These are phyloP conservation scores for Anguilla obscura DNA, from an alignment of 2,797 vertebrate species.

Conservation along the genomic window DNA sequence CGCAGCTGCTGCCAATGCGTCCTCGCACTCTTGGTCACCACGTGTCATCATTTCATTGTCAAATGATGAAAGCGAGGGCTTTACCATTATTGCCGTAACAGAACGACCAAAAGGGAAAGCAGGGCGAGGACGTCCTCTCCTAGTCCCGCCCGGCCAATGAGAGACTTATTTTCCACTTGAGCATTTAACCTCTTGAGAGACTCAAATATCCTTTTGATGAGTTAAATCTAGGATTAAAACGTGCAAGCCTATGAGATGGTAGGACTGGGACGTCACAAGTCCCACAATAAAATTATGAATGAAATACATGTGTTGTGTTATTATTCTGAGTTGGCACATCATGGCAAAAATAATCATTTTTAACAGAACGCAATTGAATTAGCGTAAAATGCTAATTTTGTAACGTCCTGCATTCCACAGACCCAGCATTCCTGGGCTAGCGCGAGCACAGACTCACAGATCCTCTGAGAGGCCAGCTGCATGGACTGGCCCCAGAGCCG, in stretches of 20 bases:
- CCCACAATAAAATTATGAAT: too few species aligned
- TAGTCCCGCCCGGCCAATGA: neutral
- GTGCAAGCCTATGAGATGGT: neutral
- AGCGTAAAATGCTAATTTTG: too few species aligned
- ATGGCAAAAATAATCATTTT: too few species aligned
- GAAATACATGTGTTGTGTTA: too few species aligned
- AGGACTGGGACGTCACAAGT: too few species aligned
- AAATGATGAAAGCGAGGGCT: neutral
- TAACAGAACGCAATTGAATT: too few species aligned
- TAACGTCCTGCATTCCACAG: too few species aligned
- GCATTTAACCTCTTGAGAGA: neutral
- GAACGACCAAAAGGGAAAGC: neutral
- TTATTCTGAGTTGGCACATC: too few species aligned
- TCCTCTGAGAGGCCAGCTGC: constrained; percentile 84
- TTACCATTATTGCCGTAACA: too few species aligned
- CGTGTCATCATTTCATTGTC: neutral
- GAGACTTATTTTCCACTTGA: neutral
- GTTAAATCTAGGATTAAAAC: neutral
- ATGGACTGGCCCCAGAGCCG: constrained; percentile 88
- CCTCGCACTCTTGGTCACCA: neutral
- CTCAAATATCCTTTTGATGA: neutral
- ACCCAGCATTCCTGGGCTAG: too few species aligned
- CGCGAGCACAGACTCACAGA: constrained; percentile 71
- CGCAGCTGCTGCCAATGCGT: neutral
- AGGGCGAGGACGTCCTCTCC: neutral